These are phyloP conservation scores for Busseola fusca DNA, from an alignment of 2,888 invertebrate species.

Conservation along the genomic window DNA sequence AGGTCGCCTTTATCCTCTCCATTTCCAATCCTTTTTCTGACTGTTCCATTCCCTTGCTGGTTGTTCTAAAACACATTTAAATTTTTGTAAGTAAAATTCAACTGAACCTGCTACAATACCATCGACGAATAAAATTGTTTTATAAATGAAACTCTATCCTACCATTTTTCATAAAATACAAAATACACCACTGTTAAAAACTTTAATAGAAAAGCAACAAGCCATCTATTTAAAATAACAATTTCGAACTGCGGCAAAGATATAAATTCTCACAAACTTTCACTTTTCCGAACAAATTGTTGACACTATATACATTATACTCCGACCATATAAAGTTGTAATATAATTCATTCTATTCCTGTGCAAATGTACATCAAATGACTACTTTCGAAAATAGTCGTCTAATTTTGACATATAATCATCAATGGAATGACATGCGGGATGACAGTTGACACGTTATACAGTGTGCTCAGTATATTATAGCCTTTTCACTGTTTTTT, in stretches of 20 bases:
- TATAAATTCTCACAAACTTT: slow-evolving; percentile 67
- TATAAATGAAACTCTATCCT: slow-evolving; percentile 34
- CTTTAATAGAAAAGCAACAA: slow-evolving; percentile 46
- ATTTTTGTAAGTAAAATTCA: background rate
- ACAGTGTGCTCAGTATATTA: background rate
- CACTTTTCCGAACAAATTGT: slow-evolving; percentile 66
- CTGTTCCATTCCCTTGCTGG: slow-evolving; percentile 65
- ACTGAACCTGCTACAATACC: background rate
- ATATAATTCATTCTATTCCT: background rate
- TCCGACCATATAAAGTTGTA: slow-evolving; percentile 17
- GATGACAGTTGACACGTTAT: slow-evolving; percentile 14
- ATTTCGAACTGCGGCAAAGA: slow-evolving; percentile 52
- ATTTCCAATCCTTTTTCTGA: slow-evolving; percentile 67
- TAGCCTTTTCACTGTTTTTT: too few species aligned
- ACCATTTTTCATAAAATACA: slow-evolving; percentile 56
- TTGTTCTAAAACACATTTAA: slow-evolving; percentile 63
- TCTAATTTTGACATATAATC: slow-evolving; percentile 5
- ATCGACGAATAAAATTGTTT: slow-evolving; percentile 7
- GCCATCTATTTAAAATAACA: slow-evolving; percentile 63
- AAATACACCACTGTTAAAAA: slow-evolving; percentile 41
- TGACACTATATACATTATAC: slow-evolving; percentile 34
- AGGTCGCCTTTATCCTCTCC: slow-evolving; percentile 49
- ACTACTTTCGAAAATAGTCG: slow-evolving; percentile 16
- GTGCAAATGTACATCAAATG: background rate
- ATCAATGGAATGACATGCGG: background rate